These are phyloP conservation scores for Catalaphyllia jardinei DNA, from an alignment of 64 coral and sea anemone genomes.

Conservation along the genomic window DNA sequence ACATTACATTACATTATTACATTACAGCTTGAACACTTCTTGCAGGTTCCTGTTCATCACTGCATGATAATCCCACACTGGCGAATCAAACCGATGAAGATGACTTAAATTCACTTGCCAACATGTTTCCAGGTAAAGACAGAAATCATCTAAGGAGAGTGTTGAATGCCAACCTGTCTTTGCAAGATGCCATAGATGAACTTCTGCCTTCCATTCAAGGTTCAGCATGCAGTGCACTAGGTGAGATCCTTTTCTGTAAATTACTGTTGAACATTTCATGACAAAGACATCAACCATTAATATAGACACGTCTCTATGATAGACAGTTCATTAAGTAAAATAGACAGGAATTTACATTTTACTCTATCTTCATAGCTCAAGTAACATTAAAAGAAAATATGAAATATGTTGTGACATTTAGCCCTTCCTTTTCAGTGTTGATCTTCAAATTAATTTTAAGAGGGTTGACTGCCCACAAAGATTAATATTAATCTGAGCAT, in stretches of 20 bases:
- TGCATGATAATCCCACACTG: background rate
- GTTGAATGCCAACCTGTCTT: constrained; percentile 1
- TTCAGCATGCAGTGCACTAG: background rate
- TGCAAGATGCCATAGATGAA: constrained; percentile 19
- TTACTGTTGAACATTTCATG: background rate
- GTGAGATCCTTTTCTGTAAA: background rate
- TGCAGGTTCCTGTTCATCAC: background rate
- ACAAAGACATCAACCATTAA: background rate
- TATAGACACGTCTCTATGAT: no score
- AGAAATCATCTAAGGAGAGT: constrained; percentile 16
- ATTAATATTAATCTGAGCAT: no score
- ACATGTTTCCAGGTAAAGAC: background rate
- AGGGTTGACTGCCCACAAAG: no score
- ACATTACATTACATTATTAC: no score
- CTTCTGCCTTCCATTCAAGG: background rate
- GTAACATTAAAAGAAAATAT: no score
- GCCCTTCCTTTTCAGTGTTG: no score
- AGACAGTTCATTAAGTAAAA: no score
- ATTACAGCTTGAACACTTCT: no score
- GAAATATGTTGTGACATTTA: no score
- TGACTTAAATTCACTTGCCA: constrained; percentile 5
- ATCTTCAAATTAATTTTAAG: no score
- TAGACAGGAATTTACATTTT: no score
- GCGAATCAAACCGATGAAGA: background rate
- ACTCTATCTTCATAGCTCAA: no score